phyloP scores from a whole-genome alignment of 2,888 invertebrate species.

The Melipona bicolor region DNA sequence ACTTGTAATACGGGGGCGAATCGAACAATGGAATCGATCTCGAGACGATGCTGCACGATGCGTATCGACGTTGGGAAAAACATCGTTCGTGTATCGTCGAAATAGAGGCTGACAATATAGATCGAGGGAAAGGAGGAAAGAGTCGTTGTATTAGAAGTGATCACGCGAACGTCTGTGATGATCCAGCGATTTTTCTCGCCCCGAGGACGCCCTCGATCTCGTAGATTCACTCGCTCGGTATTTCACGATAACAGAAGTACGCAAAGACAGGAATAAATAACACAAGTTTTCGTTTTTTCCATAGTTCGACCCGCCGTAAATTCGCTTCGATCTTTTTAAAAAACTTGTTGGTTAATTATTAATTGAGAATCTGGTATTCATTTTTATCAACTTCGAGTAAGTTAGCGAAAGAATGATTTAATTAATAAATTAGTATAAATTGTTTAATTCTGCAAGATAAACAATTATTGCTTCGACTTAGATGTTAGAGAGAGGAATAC shows the following conservation, averaged over 20 bases:
- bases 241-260: background rate
- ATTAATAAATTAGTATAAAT: too few relatives aligned
- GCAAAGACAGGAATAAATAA: too few relatives aligned
- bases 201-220: background rate
- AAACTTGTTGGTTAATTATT: background rate
- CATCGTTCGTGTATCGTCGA: background rate
- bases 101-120: background rate
- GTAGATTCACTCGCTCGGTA: background rate
- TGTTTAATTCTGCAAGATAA: too few relatives aligned
- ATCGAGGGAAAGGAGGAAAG: background rate
- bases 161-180: slow-evolving; percentile 22
- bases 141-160: slow-evolving; percentile 1
- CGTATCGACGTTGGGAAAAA: slow-evolving; percentile 25
- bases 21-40: background rate
- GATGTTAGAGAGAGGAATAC: too few relatives aligned
- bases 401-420: too few relatives aligned
- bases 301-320: background rate
- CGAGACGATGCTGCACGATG: background rate
- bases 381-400: too few relatives aligned
- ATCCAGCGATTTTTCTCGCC: slow-evolving; percentile 19
- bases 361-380: background rate
- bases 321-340: background rate
- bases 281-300: too few relatives aligned
- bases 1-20: too few relatives aligned
- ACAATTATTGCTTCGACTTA: too few relatives aligned